Evolutionary conservation across 2,888 invertebrate species (phyloP).

Genomic region (Scaptomyza cyrtandrae): DNA sequence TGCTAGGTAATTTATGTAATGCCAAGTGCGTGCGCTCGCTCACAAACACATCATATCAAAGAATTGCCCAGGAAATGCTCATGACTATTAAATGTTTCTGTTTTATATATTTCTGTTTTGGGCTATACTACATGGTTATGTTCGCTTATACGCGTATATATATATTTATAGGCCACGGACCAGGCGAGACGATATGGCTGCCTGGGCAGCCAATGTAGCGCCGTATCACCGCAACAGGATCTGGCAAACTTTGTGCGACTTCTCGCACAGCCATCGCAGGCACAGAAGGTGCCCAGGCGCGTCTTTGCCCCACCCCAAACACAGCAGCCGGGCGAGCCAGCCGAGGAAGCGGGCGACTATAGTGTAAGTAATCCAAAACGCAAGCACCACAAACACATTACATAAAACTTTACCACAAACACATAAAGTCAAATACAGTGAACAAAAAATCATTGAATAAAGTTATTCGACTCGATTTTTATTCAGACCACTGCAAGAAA

Average conservation of each 20-base stretch:
- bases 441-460: too few relatives aligned
- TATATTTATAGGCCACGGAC: constrained; percentile 87
- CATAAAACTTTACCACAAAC: constrained; percentile 1
- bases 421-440: not conserved
- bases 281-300: constrained; percentile 84
- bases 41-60: constrained; percentile 30
- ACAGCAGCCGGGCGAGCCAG: constrained; percentile 80
- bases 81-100: constrained; percentile 38
- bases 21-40: constrained; percentile 41
- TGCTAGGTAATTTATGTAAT: constrained; percentile 64
- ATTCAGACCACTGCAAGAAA: not conserved
- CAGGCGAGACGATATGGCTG: constrained; percentile 93
- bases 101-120: not conserved
- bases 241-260: constrained; percentile 90
- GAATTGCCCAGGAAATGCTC: constrained; percentile 23
- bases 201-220: constrained; percentile 90
- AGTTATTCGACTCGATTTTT: not conserved
- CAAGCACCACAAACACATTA: not conserved
- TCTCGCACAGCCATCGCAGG: constrained; percentile 86
- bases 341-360: constrained; percentile 84
- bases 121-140: not conserved
- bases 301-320: constrained; percentile 89
- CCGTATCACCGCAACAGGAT: constrained; percentile 86
- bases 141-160: constrained; percentile 11
- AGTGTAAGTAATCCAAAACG: constrained; percentile 84